These are phyloP conservation scores for Brachionichthys hirsutus DNA, from an alignment of 2,113 vertebrate genomes.

Conservation along the genomic window DNA sequence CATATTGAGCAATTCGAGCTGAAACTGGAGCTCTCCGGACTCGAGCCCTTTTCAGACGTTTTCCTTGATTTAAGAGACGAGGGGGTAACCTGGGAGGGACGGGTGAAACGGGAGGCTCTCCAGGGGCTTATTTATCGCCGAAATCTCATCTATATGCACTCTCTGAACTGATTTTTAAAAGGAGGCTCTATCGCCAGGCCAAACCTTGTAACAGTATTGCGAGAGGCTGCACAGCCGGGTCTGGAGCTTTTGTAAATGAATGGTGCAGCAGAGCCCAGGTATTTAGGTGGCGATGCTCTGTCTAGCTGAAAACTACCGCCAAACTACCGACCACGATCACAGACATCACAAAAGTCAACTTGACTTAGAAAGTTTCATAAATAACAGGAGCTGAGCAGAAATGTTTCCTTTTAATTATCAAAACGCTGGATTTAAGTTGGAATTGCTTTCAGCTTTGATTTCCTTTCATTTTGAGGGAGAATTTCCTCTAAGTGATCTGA, in stretches of 20 bases:
- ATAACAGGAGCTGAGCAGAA: too few species aligned
- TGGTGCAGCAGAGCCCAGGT: slow-evolving; percentile 20
- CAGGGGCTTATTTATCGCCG: slow-evolving; percentile 59
- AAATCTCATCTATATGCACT: slow-evolving; percentile 64
- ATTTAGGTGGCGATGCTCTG: neutral
- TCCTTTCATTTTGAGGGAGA: too few species aligned
- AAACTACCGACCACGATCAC: too few species aligned
- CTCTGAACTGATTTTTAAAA: slow-evolving; percentile 56
- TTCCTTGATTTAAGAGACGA: slow-evolving; percentile 69
- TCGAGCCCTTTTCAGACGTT: slow-evolving; percentile 55
- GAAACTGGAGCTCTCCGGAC: slow-evolving; percentile 64
- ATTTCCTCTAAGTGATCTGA: too few species aligned
- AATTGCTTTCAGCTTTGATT: too few species aligned
- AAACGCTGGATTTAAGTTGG: too few species aligned
- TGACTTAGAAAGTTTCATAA: too few species aligned
- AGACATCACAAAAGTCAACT: too few species aligned
- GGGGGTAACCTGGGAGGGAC: slow-evolving; percentile 6
- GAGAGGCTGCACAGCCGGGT: slow-evolving; percentile 47
- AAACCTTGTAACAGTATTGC: slow-evolving; percentile 52
- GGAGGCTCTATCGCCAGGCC: slow-evolving; percentile 50
- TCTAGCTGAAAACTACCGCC: neutral
- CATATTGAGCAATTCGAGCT: slow-evolving; percentile 71
- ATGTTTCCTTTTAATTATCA: too few species aligned
- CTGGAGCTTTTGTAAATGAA: slow-evolving; percentile 51
- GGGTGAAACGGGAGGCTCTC: slow-evolving; percentile 64